phyloP scores from a whole-genome alignment of 1,140 invertebrate species.

The Cyclina sinensis region DNA sequence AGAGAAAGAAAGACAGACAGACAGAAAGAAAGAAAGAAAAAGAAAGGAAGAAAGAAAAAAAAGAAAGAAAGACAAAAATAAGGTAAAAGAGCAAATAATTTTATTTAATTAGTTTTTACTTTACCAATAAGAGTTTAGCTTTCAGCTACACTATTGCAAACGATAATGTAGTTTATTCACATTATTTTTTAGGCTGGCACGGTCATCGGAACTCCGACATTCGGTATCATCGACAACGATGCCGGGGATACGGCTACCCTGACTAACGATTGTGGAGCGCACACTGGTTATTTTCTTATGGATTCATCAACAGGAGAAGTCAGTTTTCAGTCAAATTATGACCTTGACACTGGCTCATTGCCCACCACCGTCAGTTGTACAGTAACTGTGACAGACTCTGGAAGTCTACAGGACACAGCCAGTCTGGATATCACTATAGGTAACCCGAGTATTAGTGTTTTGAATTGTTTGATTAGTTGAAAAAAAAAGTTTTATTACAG shows the following conservation, averaged over 20 bases:
- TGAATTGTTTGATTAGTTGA: too few relatives aligned
- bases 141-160: too few relatives aligned
- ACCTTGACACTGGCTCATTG: conserved; percentile 9
- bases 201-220: conserved; percentile 22
- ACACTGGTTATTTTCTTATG: conserved; percentile 47
- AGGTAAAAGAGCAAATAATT: too few relatives aligned
- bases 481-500: too few relatives aligned
- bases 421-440: conserved; percentile 26
- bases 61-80: too few relatives aligned
- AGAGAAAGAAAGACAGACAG: too few relatives aligned
- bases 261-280: conserved; percentile 25
- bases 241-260: neutral
- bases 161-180: neutral
- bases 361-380: conserved; percentile 26
- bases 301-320: conserved; percentile 12
- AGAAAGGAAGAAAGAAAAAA: too few relatives aligned
- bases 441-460: too few relatives aligned
- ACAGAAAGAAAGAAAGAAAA: too few relatives aligned
- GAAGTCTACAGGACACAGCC: conserved; percentile 23
- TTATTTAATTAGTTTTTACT: too few relatives aligned
- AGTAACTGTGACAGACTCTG: conserved; percentile 25
- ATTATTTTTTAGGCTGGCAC: conserved; percentile 12
- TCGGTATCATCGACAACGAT: conserved; percentile 37
- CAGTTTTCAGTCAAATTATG: conserved; percentile 45
- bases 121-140: too few relatives aligned